Evolutionary conservation across 2,113 vertebrate genomes (phyloP).

Genomic region (Erythrolamprus reginae): DNA sequence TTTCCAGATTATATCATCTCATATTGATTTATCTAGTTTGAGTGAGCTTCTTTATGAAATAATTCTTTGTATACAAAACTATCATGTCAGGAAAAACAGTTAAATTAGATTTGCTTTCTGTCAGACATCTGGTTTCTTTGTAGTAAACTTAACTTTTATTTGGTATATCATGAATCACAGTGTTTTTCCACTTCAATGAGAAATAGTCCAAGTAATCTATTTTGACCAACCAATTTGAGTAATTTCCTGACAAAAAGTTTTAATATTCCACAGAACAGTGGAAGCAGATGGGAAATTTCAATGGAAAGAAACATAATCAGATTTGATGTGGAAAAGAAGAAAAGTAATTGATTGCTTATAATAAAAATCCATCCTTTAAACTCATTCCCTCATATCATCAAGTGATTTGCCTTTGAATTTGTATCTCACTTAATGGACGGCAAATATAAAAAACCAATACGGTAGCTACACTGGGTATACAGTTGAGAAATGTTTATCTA

Average conservation of each 20-base stretch:
- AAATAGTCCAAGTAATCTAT: background rate
- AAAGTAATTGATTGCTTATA: background rate
- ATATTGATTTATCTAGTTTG: background rate
- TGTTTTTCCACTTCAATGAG: background rate
- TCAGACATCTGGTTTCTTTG: background rate
- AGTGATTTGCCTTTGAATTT: background rate
- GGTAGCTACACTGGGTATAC: background rate
- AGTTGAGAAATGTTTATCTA: slow-evolving; percentile 11
- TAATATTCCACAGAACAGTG: background rate
- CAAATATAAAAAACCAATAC: background rate
- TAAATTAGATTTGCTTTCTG: background rate
- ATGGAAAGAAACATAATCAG: background rate
- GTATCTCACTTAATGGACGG: background rate
- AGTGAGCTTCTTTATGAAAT: background rate
- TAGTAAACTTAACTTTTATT: background rate
- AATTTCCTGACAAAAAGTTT: slow-evolving; percentile 22
- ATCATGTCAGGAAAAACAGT: background rate
- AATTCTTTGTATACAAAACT: background rate
- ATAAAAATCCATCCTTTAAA: background rate
- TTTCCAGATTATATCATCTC: background rate
- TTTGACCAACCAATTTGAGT: background rate
- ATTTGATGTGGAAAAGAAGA: background rate
- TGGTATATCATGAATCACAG: background rate
- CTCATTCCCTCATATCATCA: background rate
- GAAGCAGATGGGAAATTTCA: background rate